phyloP scores from a whole-genome alignment of 2,888 invertebrate species.

The Nebria brevicollis region DNA sequence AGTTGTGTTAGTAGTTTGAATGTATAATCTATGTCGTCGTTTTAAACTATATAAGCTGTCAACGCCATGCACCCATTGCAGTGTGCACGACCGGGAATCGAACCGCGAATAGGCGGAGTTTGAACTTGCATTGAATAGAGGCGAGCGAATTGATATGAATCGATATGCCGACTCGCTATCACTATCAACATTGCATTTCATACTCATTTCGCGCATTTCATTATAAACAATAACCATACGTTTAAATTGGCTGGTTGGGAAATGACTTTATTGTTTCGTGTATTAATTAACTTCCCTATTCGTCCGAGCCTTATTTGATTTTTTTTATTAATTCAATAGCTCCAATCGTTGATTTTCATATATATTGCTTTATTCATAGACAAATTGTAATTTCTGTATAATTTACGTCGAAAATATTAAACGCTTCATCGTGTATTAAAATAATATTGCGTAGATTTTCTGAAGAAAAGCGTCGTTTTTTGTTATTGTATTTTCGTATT shows the following conservation, averaged over 20 bases:
- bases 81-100: neutral
- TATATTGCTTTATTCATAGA: too few species aligned
- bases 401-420: too few species aligned
- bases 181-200: neutral
- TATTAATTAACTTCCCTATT: neutral
- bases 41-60: neutral
- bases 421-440: too few species aligned
- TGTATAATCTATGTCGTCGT: neutral
- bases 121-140: neutral
- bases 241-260: neutral
- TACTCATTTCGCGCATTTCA: neutral
- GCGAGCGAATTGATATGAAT: neutral
- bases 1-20: neutral
- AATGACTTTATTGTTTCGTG: neutral
- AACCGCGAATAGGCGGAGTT: constrained; percentile 1
- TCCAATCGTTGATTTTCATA: too few species aligned
- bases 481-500: neutral
- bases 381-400: too few species aligned
- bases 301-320: neutral
- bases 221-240: neutral
- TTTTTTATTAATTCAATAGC: neutral
- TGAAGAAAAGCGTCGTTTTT: neutral
- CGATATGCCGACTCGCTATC: neutral
- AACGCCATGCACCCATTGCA: neutral
- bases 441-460: too few species aligned